Percentiles rank a stretch among this genome's conserved stretches.
phyloP scores from a whole-genome alignment of 2,797 vertebrate genomes.

The Crypturellus tataupa region DNA sequence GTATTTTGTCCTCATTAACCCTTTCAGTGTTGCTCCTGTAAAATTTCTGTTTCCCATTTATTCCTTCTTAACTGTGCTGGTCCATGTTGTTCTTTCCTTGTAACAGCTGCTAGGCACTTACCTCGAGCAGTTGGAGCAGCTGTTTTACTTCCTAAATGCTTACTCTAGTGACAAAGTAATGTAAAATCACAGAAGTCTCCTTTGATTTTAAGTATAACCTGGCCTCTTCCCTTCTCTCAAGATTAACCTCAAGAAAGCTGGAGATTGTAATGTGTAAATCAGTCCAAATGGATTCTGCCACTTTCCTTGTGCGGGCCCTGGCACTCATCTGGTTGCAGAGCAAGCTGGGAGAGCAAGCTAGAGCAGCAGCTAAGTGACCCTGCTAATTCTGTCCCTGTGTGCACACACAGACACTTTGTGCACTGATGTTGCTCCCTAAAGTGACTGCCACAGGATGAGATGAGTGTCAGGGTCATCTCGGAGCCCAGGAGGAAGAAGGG shows the following conservation, averaged over 20 bases:
- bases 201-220: not conserved
- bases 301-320: not conserved
- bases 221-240: not conserved
- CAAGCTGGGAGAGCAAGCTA: not conserved
- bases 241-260: not conserved
- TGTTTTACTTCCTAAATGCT: not conserved
- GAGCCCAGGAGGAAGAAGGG: not conserved
- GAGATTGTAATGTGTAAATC: not conserved
- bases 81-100: not conserved
- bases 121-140: not conserved
- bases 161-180: not conserved
- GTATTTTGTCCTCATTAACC: slow-evolving; percentile 14
- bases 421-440: not conserved
- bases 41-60: not conserved
- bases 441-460: not conserved
- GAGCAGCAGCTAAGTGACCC: slow-evolving; percentile 6
- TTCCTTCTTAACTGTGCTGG: not conserved
- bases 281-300: not conserved
- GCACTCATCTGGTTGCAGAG: not conserved
- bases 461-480: not conserved
- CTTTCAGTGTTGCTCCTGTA: not conserved
- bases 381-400: too few species aligned
- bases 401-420: too few species aligned
- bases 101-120: not conserved
- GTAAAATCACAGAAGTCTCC: not conserved